Percentiles rank a stretch among this genome's conserved stretches.
phyloP scores from a whole-genome alignment of 2,888 invertebrate species.

The Netelia inedita region DNA sequence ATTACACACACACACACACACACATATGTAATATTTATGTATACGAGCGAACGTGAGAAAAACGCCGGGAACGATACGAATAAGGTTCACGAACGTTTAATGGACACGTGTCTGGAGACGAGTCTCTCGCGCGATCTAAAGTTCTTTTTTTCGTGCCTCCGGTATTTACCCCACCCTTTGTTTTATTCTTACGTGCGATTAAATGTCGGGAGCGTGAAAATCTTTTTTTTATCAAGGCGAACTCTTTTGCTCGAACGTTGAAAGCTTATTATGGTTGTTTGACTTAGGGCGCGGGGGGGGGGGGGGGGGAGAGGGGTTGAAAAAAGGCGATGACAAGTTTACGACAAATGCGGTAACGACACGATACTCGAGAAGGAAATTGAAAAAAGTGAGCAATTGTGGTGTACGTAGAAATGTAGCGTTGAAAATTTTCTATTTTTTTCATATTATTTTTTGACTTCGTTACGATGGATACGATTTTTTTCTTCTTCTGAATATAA shows the following conservation, averaged over 20 bases:
- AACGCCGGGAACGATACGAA: constrained; percentile 8
- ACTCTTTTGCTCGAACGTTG: too few species aligned
- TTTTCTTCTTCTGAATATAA: too few species aligned
- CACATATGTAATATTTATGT: not conserved
- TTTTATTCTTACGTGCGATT: too few species aligned
- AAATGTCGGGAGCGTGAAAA: not conserved
- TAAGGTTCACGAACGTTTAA: constrained; percentile 41
- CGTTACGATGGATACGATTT: too few species aligned
- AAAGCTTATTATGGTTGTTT: too few species aligned
- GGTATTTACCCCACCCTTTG: constrained; percentile 1
- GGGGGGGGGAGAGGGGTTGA: too few species aligned
- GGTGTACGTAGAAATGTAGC: not conserved
- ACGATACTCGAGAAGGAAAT: too few species aligned
- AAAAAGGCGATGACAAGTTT: too few species aligned
- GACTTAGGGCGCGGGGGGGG: too few species aligned
- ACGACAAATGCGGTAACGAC: too few species aligned
- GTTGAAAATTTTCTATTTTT: not conserved
- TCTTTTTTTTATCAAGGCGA: too few species aligned
- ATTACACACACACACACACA: constrained; percentile 19
- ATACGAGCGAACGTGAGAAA: constrained; percentile 22
- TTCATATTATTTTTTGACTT: too few species aligned
- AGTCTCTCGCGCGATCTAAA: constrained; percentile 19
- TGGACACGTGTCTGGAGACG: constrained; percentile 42
- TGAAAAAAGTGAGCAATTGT: not conserved
- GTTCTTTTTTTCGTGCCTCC: constrained; percentile 16